phyloP scores from a whole-genome alignment of 2,888 invertebrate genomes.

The Trissolcus japonicus region DNA sequence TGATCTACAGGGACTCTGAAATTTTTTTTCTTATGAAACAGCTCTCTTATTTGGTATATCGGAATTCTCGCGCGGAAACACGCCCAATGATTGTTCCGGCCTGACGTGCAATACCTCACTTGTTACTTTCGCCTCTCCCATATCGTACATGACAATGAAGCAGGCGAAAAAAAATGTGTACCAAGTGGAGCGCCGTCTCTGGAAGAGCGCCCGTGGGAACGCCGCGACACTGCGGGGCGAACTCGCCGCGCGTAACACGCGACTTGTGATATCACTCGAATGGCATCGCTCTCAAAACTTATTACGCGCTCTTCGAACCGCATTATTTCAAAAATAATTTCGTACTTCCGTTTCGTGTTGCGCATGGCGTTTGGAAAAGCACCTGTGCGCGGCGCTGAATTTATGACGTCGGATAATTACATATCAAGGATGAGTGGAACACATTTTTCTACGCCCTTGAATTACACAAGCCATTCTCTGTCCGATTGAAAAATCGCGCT shows the following conservation, averaged over 20 bases:
- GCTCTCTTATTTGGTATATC: too few species aligned
- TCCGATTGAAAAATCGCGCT: conserved; percentile 3
- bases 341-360: conserved; percentile 40
- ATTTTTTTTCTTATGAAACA: too few species aligned
- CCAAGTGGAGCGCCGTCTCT: conserved; percentile 43
- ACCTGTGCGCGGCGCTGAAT: conserved; percentile 30
- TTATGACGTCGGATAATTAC: conserved; percentile 41
- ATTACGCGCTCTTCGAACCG: conserved; percentile 29
- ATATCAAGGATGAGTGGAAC: conserved; percentile 14
- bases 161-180: conserved; percentile 32
- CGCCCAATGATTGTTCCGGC: conserved; percentile 25
- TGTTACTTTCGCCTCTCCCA: conserved; percentile 45
- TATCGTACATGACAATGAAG: conserved; percentile 21
- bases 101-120: conserved; percentile 43
- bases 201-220: conserved; percentile 43
- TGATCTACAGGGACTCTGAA: too few species aligned
- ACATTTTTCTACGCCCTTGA: conserved; percentile 16
- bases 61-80: conserved; percentile 12
- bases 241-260: conserved; percentile 47
- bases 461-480: conserved; percentile 12
- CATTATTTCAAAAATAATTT: conserved; percentile 48
- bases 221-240: conserved; percentile 39
- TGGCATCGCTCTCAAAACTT: conserved; percentile 41
- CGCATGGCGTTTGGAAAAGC: conserved; percentile 36
- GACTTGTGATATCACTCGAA: conserved; percentile 46